Evolutionary conservation across 1,140 invertebrate species (phyloP), one percentile per base, ranked within the genome.

Genomic region (Antheraea mylitta): DNA sequence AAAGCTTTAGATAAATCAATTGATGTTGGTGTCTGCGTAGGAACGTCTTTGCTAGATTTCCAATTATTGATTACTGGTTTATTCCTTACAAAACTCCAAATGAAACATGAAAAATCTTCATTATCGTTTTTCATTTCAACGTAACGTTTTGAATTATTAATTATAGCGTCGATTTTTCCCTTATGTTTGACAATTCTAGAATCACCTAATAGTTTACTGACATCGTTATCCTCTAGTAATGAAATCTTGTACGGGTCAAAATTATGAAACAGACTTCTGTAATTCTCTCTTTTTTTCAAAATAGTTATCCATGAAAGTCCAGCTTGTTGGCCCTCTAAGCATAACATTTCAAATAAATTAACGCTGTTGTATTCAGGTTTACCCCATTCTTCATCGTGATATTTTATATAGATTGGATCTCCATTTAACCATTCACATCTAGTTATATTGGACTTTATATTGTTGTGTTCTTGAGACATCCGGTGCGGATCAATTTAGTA

Each of bases 241-340:
- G 70, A 66, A 60, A 90, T 77, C 77, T 83, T 74, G 67, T 78
- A 59, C 22, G 88, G 86, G 72, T 86, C 70, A 74, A 91, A 90
- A 65, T 85, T 73, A 69, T 71, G 66, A 71, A 89, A 90, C 11
- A 78, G 42, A 75, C 79, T 74, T 62, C 79, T 76, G 70, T 90
- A 92, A 66, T 74, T 79, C 22, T 89, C 76, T 72, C 88, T 78
- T 71, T 89, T 90, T 67, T 85, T 87, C 42, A 91, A 75, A 67
- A 91, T 81, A 63, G 89, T 90, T 66, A 89, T 75, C 88, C 89
- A 90, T 16, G 88, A 87, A n/a, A 90, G 73, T 0, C 89, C 87
- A 45, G 87, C 89, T 80, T 91, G 89, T 75, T 89, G 87, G 7
- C 89, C 87, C 85, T 91, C 89, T 70, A 91, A 80, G 53, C 89